Evolutionary conservation across 2,888 invertebrate genomes (phyloP).

Genomic region (Drosophila setosimentum): DNA sequence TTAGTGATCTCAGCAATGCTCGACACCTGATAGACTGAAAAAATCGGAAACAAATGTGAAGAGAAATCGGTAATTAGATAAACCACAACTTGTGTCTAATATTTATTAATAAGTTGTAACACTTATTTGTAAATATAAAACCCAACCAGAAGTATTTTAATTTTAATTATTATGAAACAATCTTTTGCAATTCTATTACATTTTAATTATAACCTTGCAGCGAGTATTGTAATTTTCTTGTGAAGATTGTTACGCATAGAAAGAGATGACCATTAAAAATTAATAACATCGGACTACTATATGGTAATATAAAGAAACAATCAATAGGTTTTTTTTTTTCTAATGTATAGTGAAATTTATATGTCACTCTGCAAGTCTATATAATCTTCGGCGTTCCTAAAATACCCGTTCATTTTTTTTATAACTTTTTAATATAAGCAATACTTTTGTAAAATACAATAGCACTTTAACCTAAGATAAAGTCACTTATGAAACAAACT

Average conservation of each 20-base stretch:
- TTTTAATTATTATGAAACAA: neutral
- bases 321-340: no score
- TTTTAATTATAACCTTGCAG: neutral
- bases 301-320: no score
- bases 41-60: conserved; percentile 24
- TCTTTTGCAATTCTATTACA: neutral
- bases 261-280: no score
- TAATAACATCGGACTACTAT: no score
- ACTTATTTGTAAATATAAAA: neutral
- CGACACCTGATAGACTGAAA: conserved; percentile 79
- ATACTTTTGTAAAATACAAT: neutral
- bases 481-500: conserved; percentile 8
- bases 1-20: conserved; percentile 89
- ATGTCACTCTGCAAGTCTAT: neutral
- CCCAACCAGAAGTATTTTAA: neutral
- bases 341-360: neutral
- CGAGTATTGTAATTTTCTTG: neutral
- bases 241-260: neutral
- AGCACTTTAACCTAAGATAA: neutral
- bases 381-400: neutral
- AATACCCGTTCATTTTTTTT: neutral
- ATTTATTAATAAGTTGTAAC: neutral
- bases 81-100: neutral
- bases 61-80: neutral
- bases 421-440: neutral